Percentiles rank a stretch among this genome's conserved stretches.
Evolutionary conservation across 2,113 vertebrate genomes (phyloP).

Genomic region (Cephalopterus ornatus): DNA sequence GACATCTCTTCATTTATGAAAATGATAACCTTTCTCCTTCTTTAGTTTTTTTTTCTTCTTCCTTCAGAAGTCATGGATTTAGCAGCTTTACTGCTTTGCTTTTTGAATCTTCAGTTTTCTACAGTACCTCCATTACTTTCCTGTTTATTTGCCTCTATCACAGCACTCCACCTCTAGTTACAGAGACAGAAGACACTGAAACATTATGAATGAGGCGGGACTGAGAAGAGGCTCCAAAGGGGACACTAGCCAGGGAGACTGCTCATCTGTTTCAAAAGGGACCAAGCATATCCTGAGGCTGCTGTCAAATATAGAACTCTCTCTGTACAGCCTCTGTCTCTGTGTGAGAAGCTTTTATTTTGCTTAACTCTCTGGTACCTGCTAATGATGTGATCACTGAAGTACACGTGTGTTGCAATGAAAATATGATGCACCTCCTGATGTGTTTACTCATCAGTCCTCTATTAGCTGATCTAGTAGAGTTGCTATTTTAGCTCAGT

Average conservation of each 20-base stretch:
- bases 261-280: not conserved
- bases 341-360: constrained; percentile 19
- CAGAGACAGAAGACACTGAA: not conserved
- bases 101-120: not conserved
- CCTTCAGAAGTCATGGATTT: not conserved
- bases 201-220: not conserved
- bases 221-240: not conserved
- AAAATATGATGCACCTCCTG: constrained; percentile 1
- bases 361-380: constrained; percentile 14
- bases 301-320: constrained; percentile 46
- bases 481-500: constrained; percentile 13
- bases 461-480: not conserved
- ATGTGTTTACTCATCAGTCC: not conserved
- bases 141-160: constrained; percentile 23
- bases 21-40: not conserved
- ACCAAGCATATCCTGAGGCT: not conserved
- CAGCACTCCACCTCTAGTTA: not conserved
- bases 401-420: not conserved
- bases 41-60: not conserved
- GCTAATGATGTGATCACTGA: constrained; percentile 30
- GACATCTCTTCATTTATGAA: not conserved
- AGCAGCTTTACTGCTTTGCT: not conserved
- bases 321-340: not conserved
- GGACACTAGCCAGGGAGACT: not conserved
- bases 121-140: not conserved